phyloP scores from a whole-genome alignment of 2,113 vertebrate species.

The Sprattus sprattus region DNA sequence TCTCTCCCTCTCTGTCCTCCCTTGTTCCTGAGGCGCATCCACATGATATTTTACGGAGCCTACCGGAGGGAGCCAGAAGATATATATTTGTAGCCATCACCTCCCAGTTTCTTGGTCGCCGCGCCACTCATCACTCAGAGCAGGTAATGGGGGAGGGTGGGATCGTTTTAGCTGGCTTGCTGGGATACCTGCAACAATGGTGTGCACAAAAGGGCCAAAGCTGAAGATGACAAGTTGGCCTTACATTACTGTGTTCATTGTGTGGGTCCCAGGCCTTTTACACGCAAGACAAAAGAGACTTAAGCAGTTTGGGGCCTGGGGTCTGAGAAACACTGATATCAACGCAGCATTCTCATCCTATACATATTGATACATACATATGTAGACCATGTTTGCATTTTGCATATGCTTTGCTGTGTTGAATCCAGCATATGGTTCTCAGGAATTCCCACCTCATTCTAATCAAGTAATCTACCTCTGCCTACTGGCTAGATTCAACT shows the following conservation, averaged over 20 bases:
- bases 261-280: background rate
- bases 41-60: conserved; percentile 72
- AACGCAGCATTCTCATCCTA: background rate
- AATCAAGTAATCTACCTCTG: conserved; percentile 68
- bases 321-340: background rate
- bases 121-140: conserved; percentile 61
- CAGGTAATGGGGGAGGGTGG: background rate
- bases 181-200: background rate
- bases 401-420: background rate
- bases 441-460: background rate
- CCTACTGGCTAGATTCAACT: conserved; percentile 66
- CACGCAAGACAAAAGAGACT: background rate
- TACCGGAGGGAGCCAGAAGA: conserved; percentile 58
- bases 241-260: background rate
- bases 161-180: background rate
- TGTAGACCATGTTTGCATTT: background rate
- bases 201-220: background rate
- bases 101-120: conserved; percentile 44
- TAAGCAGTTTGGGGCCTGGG: background rate
- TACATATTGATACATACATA: background rate
- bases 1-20: background rate
- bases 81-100: conserved; percentile 56
- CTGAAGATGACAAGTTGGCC: background rate
- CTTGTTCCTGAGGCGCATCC: conserved; percentile 62
- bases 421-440: background rate